A percentile compares a stretch with the other conserved stretches of the same genome.
phyloP scores from a whole-genome alignment of 2,113 vertebrate genomes.

The Zingel zingel region DNA sequence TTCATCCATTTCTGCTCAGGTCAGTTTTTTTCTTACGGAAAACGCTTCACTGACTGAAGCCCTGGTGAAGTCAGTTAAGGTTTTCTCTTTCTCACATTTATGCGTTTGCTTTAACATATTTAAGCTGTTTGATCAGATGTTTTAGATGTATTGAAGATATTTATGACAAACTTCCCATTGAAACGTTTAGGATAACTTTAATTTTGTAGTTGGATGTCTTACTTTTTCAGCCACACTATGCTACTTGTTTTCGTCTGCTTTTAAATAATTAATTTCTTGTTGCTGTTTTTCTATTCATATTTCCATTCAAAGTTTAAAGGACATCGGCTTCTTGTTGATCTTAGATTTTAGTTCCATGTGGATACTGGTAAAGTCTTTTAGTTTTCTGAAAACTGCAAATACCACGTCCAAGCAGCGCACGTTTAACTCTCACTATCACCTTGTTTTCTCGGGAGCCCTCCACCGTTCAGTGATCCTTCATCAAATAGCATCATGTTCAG shows the following conservation, averaged over 20 bases:
- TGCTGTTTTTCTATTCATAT: background rate
- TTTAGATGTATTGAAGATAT: background rate
- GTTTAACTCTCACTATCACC: background rate
- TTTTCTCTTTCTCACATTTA: background rate
- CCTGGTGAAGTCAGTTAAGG: background rate
- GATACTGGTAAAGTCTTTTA: background rate
- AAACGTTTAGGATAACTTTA: background rate
- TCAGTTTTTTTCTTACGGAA: conserved; percentile 40
- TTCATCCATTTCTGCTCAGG: conserved; percentile 52
- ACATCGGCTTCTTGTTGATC: background rate
- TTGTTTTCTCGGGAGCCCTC: background rate
- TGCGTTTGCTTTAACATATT: background rate
- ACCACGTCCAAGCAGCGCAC: background rate
- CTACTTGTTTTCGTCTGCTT: background rate
- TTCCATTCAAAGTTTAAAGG: background rate
- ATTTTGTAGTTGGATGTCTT: background rate
- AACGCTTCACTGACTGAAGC: conserved; percentile 33
- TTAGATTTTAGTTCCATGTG: background rate
- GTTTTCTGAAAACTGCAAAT: background rate
- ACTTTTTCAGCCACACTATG: background rate
- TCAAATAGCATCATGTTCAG: background rate
- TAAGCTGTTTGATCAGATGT: background rate
- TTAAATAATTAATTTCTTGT: background rate
- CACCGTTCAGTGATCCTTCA: background rate
- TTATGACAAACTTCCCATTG: background rate